Evolutionary conservation across 2,113 vertebrate species (phyloP).

Genomic region (Panurus biarmicus): DNA sequence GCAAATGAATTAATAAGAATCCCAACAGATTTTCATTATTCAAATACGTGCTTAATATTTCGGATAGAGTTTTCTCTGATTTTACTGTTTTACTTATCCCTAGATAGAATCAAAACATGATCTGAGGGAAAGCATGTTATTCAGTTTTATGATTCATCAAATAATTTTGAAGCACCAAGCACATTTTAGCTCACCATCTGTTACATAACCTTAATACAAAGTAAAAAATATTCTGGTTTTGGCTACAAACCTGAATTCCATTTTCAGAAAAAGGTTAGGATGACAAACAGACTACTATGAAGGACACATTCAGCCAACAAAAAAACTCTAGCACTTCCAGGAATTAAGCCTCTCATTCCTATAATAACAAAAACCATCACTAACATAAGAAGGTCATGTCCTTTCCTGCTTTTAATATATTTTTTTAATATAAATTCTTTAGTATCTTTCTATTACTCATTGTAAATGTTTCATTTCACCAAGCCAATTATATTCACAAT

Average conservation of each 20-base stretch:
- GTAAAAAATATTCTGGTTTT: conserved; percentile 30
- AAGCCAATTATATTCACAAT: not conserved
- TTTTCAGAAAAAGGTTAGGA: conserved; percentile 37
- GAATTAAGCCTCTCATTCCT: conserved; percentile 52
- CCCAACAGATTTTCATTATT: not conserved
- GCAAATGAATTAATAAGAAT: not conserved
- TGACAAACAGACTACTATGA: conserved; percentile 56
- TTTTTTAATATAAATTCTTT: not conserved
- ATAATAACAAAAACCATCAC: conserved; percentile 23
- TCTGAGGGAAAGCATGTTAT: not conserved
- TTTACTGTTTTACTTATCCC: conserved; percentile 13
- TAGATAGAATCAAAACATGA: conserved; percentile 18
- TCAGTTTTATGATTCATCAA: conserved; percentile 37
- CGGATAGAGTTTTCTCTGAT: not conserved
- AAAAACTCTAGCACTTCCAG: conserved; percentile 30
- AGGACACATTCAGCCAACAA: conserved; percentile 13
- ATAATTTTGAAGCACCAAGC: not conserved
- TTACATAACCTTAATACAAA: conserved; percentile 35
- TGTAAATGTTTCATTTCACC: conserved; percentile 1
- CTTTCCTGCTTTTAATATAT: not conserved
- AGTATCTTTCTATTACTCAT: not conserved
- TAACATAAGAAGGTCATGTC: conserved; percentile 1
- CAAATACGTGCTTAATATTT: not conserved
- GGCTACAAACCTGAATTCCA: conserved; percentile 46
- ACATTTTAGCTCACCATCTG: conserved; percentile 28